Evolutionary conservation across 2,888 invertebrate species (phyloP).

Genomic region (Phaedon cochleariae): DNA sequence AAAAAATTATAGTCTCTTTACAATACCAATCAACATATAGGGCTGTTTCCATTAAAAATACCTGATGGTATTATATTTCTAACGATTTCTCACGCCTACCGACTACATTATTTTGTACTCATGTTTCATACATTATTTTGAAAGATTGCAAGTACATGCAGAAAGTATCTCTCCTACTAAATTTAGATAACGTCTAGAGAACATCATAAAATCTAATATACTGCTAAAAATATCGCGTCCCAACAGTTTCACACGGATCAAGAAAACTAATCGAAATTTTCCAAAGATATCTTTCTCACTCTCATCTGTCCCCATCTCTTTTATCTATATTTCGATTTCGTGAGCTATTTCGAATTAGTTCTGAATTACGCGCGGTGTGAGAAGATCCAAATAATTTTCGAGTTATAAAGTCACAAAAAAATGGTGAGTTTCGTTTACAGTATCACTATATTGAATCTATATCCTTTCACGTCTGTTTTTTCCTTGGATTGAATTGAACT

Average conservation of each 20-base stretch:
- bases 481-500: no score
- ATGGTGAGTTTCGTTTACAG: constrained; percentile 26
- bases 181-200: constrained; percentile 19
- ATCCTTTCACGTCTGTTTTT: no score
- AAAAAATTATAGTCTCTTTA: no score
- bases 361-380: constrained; percentile 16
- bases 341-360: constrained; percentile 21
- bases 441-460: no score
- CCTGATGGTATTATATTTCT: no score
- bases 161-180: constrained; percentile 19
- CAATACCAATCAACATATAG: no score
- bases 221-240: constrained; percentile 22
- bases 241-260: constrained; percentile 17
- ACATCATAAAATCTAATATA: constrained; percentile 25
- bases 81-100: no score
- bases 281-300: constrained; percentile 19
- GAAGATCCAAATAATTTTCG: constrained; percentile 1
- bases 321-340: constrained; percentile 17
- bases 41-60: no score
- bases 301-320: constrained; percentile 10
- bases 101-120: no score
- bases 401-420: constrained; percentile 10
- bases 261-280: constrained; percentile 25
- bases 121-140: background rate
- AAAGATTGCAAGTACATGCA: constrained; percentile 12